Percentiles rank a stretch among this genome's conserved stretches.
Evolutionary conservation across 1,140 invertebrate species (phyloP).

Genomic region (Copidosoma floridanum): DNA sequence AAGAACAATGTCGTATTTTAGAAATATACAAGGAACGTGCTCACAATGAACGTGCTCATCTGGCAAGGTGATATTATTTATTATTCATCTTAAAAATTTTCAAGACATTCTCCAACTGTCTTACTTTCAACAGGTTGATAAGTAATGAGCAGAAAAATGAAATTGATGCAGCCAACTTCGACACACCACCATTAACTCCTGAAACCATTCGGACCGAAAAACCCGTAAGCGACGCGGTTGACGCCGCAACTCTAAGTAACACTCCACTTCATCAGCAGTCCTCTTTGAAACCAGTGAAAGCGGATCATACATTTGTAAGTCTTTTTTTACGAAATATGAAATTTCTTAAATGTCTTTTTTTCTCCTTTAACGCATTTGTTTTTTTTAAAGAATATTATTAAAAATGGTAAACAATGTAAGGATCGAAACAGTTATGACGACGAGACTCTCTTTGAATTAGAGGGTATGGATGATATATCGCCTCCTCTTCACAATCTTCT

Average conservation of each 20-base stretch:
- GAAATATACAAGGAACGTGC: conserved; percentile 55
- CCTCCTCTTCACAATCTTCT: conserved; percentile 33
- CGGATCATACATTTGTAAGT: conserved; percentile 9
- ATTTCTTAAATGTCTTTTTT: neutral
- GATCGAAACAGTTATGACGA: conserved; percentile 49
- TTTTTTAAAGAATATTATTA: conserved; percentile 39
- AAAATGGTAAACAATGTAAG: conserved; percentile 36
- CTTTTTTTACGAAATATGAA: too few species aligned
- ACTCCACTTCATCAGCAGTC: neutral
- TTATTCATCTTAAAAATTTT: too few species aligned
- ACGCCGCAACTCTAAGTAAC: conserved; percentile 20
- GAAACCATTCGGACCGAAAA: conserved; percentile 34
- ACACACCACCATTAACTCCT: conserved; percentile 35
- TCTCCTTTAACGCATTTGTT: neutral
- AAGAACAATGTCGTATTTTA: conserved; percentile 56
- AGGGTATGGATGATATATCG: conserved; percentile 55
- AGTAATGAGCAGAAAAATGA: conserved; percentile 34
- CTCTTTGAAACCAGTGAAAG: neutral
- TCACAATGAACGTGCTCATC: conserved; percentile 54
- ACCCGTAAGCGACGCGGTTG: conserved; percentile 31
- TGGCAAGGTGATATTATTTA: conserved; percentile 45
- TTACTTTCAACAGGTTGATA: conserved; percentile 33
- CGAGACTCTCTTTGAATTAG: conserved; percentile 58
- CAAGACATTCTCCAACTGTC: too few species aligned
- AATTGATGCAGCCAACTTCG: conserved; percentile 33